These are phyloP conservation scores for Loriculus beryllinus DNA, from an alignment of 2,797 vertebrate species.

Conservation along the genomic window DNA sequence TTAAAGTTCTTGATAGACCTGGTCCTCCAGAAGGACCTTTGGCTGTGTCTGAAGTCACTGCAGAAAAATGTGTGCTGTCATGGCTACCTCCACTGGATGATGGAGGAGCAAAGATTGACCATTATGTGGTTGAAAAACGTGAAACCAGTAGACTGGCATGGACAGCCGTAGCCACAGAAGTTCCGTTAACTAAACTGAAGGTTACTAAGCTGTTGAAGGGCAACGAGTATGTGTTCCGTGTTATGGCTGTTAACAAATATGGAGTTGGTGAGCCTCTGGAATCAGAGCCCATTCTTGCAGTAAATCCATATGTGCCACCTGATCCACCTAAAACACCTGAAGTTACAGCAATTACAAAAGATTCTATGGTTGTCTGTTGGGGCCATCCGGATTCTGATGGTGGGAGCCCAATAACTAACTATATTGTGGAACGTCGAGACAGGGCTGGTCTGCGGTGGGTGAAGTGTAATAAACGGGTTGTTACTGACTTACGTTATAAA, in stretches of 20 bases:
- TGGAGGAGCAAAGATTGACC: conserved; percentile 92
- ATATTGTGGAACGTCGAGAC: conserved; percentile 92
- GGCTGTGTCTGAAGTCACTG: conserved; percentile 84
- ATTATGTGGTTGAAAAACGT: conserved; percentile 94
- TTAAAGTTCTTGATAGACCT: conserved; percentile 95
- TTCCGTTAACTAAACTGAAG: conserved; percentile 86
- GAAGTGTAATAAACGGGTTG: conserved; percentile 92
- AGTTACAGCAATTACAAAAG: conserved; percentile 91
- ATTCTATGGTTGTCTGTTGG: conserved; percentile 96
- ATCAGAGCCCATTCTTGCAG: conserved; percentile 88
- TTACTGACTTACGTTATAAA: conserved; percentile 93
- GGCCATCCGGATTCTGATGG: conserved; percentile 91
- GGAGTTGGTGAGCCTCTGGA: conserved; percentile 92
- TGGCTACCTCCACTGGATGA: conserved; percentile 93
- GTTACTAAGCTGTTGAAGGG: conserved; percentile 94
- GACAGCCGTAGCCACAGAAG: conserved; percentile 88
- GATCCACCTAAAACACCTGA: conserved; percentile 91
- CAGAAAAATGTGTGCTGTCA: conserved; percentile 90
- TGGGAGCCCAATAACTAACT: conserved; percentile 91
- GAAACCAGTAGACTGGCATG: conserved; percentile 97
- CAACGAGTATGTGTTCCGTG: conserved; percentile 98
- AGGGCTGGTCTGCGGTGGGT: conserved; percentile 90
- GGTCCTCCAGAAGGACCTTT: conserved; percentile 92
- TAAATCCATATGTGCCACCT: conserved; percentile 89
- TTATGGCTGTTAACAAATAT: conserved; percentile 98